A percentile compares a stretch with the other conserved stretches of the same genome.
Evolutionary conservation across 1,140 invertebrate genomes (phyloP).

Genomic region (Cotesia glomerata): DNA sequence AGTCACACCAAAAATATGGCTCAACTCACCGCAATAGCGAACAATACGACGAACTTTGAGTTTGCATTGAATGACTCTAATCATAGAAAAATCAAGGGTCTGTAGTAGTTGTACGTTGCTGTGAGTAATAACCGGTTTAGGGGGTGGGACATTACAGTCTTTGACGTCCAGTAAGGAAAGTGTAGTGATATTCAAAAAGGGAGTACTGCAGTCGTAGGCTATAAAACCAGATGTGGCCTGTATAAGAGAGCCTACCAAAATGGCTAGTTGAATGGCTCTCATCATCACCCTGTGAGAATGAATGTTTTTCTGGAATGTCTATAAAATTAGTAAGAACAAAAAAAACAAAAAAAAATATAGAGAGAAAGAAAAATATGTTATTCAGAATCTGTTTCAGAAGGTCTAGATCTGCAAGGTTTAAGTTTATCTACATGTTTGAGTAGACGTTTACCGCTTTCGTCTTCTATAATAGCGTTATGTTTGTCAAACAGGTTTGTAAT

Average conservation of each 20-base stretch:
- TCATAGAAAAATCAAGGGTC: too few species aligned
- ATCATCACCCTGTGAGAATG: not conserved
- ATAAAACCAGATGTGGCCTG: not conserved
- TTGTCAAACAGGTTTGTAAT: conserved; percentile 7
- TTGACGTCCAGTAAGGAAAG: conserved; percentile 2
- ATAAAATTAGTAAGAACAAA: too few species aligned
- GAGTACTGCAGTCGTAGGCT: conserved; percentile 12
- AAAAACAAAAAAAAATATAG: too few species aligned
- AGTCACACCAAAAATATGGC: too few species aligned
- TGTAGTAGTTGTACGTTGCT: too few species aligned
- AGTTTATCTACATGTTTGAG: conserved; percentile 23
- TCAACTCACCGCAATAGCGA: too few species aligned
- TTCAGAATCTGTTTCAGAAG: not conserved
- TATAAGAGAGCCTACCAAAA: too few species aligned
- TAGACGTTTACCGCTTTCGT: not conserved
- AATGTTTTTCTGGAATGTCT: too few species aligned
- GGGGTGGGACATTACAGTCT: conserved; percentile 14
- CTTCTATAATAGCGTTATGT: conserved; percentile 15
- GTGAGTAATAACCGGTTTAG: not conserved
- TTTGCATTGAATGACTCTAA: too few species aligned
- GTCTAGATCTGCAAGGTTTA: not conserved
- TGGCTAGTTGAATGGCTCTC: too few species aligned
- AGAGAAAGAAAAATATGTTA: not conserved
- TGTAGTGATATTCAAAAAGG: conserved; percentile 7
- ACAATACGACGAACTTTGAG: too few species aligned